These are phyloP conservation scores for Notodonta dromedarius DNA, from an alignment of 2,888 invertebrate genomes.

Conservation along the genomic window DNA sequence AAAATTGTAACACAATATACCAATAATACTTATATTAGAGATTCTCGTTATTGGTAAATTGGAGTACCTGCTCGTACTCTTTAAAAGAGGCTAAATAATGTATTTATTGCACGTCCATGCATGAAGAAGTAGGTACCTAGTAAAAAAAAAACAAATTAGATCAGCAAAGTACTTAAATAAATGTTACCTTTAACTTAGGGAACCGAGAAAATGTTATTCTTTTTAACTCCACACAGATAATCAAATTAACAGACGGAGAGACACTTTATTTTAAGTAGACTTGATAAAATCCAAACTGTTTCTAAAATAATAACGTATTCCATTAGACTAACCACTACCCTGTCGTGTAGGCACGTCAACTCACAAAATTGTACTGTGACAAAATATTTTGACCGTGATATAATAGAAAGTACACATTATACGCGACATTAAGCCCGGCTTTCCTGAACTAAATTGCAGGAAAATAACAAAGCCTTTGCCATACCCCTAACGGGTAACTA, in stretches of 20 bases:
- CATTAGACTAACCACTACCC: slow-evolving; percentile 19
- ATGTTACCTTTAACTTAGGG: not conserved
- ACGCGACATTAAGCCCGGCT: slow-evolving; percentile 38
- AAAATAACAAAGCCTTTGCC: slow-evolving; percentile 33
- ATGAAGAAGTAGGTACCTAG: no score
- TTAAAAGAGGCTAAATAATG: no score
- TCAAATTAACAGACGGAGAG: not conserved
- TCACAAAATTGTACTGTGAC: slow-evolving; percentile 62
- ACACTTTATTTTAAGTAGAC: no score
- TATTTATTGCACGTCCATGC: no score
- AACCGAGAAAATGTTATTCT: not conserved
- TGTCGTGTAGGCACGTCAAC: slow-evolving; percentile 61
- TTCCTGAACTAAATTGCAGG: slow-evolving; percentile 38
- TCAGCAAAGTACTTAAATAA: not conserved
- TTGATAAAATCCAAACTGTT: not conserved
- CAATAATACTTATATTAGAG: no score
- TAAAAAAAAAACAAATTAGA: no score
- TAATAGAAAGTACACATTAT: slow-evolving; percentile 35
- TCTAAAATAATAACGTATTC: not conserved
- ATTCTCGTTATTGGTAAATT: no score
- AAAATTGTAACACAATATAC: slow-evolving; percentile 14
- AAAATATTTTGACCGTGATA: slow-evolving; percentile 49
- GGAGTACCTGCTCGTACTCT: no score
- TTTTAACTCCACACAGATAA: not conserved
- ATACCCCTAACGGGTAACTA: slow-evolving; percentile 19